Conservation (phyloP, 2,888 invertebrate genomes). For the Sesia bembeciformis region DNA sequence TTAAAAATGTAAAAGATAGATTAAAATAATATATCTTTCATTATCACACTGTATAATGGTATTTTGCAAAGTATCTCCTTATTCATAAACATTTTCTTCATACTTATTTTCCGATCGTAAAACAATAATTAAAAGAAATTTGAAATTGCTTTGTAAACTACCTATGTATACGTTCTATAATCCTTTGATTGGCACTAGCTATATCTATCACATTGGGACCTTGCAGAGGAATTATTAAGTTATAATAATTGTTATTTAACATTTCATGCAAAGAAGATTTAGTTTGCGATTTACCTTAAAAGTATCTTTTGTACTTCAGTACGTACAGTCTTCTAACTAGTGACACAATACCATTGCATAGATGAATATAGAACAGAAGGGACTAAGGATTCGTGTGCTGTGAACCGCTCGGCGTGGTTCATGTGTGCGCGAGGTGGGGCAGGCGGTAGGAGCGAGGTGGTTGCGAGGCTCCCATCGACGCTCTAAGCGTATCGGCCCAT, state of each 20-base stretch:
- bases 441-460: too few species aligned
- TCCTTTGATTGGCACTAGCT: constrained; percentile 56
- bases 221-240: constrained; percentile 23
- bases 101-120: background rate
- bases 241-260: background rate
- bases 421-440: too few species aligned
- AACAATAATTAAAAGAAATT: background rate
- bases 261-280: background rate
- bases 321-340: background rate
- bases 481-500: too few species aligned
- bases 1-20: too few species aligned
- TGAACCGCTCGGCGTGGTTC: too few species aligned
- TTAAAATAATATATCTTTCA: too few species aligned
- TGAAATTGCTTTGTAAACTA: constrained; percentile 2
- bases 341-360: background rate
- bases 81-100: too few species aligned
- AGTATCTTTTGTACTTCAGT: background rate
- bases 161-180: background rate
- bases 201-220: constrained; percentile 59
- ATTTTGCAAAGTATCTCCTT: too few species aligned
- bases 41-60: too few species aligned
- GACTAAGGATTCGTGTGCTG: too few species aligned
- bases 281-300: background rate
- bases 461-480: too few species aligned
- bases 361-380: too few species aligned